Evolutionary conservation across 2,113 vertebrate species (phyloP), one percentile per base, ranked within the genome.

Genomic region (Nerophis lumbriciformis): DNA sequence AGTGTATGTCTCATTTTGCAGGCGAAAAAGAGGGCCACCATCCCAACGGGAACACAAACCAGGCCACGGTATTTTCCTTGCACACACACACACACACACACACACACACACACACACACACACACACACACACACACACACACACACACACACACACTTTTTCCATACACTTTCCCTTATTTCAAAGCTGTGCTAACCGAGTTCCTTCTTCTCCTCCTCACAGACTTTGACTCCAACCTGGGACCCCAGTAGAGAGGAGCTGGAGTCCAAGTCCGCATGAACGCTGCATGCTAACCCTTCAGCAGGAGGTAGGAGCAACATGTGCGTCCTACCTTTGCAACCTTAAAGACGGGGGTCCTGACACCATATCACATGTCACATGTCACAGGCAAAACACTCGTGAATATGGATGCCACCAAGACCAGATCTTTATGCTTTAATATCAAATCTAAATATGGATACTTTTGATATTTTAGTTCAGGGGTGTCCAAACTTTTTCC

Each of bases 11-110:
- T 76, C 68, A 44, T 77, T 82, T 82, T 82, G 80, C 81, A 76
- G 73, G 67, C 65, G 63, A 72, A 82, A 83, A 76, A 75, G 28
- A 69, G 64, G 79, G 77, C 78, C 74, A 74, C 48, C 62, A 54
- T 87, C 87, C 83, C 85, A 65, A 60, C 75, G 85, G 87, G 84
- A 69, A 76, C 81, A 69, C 76, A 87, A 88, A 85, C 82, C 85
- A 88, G 85, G 82, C 77, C 87, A 85, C 73, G 68, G 69, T 54
- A 50, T 68, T 73, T 76, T 56, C 55, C 44, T 45, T 61, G 61
- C 64, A 15, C 8, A 61, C 73, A 44, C 42, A 44, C 19, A 19
- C 19, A 19, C 19, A 19, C 19, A 19, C 19, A 19, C 19, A 19
- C 19, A 19, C 19, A 19, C 19, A 4, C 28, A 28, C 28, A 4